Percentiles rank a stretch among this genome's conserved stretches.
These are phyloP conservation scores for Phrixothrix hirtus DNA, from an alignment of 2,888 invertebrate genomes.

Conservation along the genomic window DNA sequence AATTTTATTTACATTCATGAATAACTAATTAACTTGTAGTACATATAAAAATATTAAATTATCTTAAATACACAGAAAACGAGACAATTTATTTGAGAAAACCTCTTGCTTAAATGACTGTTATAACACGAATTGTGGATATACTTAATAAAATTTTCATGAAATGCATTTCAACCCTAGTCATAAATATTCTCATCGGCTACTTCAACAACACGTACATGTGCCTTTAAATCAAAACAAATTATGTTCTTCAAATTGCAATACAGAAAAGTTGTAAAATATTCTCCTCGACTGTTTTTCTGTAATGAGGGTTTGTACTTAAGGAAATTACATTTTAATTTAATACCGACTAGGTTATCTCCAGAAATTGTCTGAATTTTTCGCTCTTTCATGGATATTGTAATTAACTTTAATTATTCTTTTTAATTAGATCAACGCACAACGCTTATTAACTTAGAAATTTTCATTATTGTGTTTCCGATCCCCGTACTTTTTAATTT, in stretches of 20 bases:
- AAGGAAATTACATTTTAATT: slow-evolving; percentile 29
- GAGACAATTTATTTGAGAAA: no score
- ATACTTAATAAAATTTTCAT: slow-evolving; percentile 19
- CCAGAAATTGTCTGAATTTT: slow-evolving; percentile 17
- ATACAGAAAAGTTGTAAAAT: slow-evolving; percentile 16
- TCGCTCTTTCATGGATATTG: slow-evolving; percentile 20
- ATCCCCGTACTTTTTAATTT: slow-evolving; percentile 22
- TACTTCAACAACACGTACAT: slow-evolving; percentile 4
- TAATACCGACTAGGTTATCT: slow-evolving; percentile 27
- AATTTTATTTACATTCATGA: no score
- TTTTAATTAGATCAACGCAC: slow-evolving; percentile 21
- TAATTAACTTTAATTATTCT: slow-evolving; percentile 27
- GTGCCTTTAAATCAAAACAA: slow-evolving; percentile 24
- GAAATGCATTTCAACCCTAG: slow-evolving; percentile 12
- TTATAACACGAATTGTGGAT: slow-evolving; percentile 16
- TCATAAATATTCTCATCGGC: slow-evolving; percentile 1
- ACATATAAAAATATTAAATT: no score
- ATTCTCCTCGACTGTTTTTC: slow-evolving; percentile 19
- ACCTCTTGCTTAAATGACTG: slow-evolving; percentile 14
- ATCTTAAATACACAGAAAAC: no score
- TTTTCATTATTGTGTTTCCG: slow-evolving; percentile 25
- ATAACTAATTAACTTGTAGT: no score
- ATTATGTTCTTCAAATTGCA: slow-evolving; percentile 19
- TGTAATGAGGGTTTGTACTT: slow-evolving; percentile 28
- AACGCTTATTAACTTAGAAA: slow-evolving; percentile 19